Percentiles rank a stretch among this genome's conserved stretches.
Evolutionary conservation across 2,113 vertebrate species (phyloP).

Genomic region (Bettongia penicillata): DNA sequence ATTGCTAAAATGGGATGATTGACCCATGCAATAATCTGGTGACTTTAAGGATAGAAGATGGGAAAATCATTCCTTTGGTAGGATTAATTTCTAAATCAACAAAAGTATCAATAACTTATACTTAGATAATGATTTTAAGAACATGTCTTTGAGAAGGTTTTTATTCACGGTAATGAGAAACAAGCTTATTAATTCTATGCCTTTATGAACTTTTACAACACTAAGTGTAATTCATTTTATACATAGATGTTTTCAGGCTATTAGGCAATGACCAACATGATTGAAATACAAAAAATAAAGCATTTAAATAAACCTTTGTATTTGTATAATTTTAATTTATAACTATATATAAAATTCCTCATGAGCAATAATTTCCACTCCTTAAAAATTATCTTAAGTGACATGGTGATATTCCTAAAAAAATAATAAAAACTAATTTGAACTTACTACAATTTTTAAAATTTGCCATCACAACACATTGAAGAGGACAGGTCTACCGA

Average conservation of each 20-base stretch:
- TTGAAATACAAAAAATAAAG: not conserved
- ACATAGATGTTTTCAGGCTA: fast-evolving
- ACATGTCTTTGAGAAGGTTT: not conserved
- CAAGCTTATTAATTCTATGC: not conserved
- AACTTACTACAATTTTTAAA: not conserved
- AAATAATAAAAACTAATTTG: not conserved
- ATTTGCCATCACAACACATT: not conserved
- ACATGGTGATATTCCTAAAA: not conserved
- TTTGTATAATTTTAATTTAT: too few species aligned
- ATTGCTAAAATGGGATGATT: not conserved
- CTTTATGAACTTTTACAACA: not conserved
- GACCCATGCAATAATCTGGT: not conserved
- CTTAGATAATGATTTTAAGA: fast-evolving
- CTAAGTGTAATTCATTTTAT: not conserved
- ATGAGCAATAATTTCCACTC: not conserved
- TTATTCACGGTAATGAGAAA: not conserved
- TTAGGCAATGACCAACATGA: not conserved
- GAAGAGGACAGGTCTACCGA: not conserved
- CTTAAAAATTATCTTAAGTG: not conserved
- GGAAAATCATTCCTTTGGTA: not conserved
- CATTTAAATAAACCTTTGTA: too few species aligned
- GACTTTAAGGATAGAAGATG: not conserved
- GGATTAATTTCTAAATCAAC: not conserved
- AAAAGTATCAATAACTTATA: fast-evolving
- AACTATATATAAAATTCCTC: too few species aligned